phyloP scores from a whole-genome alignment of 2,888 invertebrate species.

The Belgica antarctica region DNA sequence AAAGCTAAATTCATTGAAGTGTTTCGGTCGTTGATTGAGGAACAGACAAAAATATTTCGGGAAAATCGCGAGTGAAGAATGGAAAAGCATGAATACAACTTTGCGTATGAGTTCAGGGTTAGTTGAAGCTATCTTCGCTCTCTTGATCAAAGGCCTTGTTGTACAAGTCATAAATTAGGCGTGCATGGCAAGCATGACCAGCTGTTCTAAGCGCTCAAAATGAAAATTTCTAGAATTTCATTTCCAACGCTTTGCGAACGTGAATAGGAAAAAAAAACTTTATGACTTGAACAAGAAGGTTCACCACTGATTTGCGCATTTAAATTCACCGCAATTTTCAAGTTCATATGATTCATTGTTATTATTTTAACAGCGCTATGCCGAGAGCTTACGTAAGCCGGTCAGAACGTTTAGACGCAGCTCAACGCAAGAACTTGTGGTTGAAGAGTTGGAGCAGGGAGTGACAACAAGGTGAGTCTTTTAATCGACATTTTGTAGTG shows the following conservation, averaged over 20 bases:
- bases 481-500: background rate
- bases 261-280: no score
- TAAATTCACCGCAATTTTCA: no score
- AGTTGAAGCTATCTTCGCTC: conserved; percentile 48
- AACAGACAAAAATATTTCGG: background rate
- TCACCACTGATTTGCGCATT: no score
- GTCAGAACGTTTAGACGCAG: conserved; percentile 30
- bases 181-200: no score
- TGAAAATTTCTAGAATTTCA: no score
- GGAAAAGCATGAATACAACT: conserved; percentile 60
- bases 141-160: conserved; percentile 18
- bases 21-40: background rate
- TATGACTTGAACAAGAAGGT: no score
- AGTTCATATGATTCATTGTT: conserved; percentile 31
- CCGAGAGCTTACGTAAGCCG: conserved; percentile 37
- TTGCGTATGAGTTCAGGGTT: conserved; percentile 67
- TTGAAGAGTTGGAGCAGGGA: conserved; percentile 33
- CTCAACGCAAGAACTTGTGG: conserved; percentile 40
- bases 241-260: no score
- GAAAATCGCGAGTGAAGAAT: conserved; percentile 14
- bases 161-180: conserved; percentile 15
- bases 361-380: conserved; percentile 34
- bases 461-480: conserved; percentile 29
- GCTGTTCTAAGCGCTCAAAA: no score
- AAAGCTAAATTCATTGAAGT: conserved; percentile 23